Evolutionary conservation across 1,140 invertebrate species (phyloP).

Genomic region (Drosophila repleta): DNA sequence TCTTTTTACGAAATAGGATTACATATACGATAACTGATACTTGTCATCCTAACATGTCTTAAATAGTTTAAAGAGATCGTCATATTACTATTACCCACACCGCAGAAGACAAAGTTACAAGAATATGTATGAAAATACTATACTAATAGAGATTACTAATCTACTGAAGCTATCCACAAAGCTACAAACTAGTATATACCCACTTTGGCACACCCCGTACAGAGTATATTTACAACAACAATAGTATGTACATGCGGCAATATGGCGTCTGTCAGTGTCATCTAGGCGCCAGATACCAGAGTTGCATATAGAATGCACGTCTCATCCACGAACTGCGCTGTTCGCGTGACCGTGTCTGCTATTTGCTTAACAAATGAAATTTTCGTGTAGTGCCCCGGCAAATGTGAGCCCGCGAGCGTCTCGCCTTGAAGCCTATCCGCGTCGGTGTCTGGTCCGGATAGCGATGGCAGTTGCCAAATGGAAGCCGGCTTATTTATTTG

Average conservation of each 20-base stretch:
- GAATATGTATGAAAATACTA: too few species aligned
- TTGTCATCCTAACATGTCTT: too few species aligned
- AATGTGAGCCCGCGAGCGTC: constrained; percentile 10
- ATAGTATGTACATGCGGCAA: constrained; percentile 38
- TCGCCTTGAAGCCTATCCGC: not conserved
- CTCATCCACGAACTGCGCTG: constrained; percentile 17
- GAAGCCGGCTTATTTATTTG: constrained; percentile 78
- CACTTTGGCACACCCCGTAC: constrained; percentile 11
- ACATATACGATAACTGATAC: too few species aligned
- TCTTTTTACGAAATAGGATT: not conserved
- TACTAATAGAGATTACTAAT: not conserved
- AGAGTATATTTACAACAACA: constrained; percentile 21
- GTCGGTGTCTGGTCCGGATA: constrained; percentile 51
- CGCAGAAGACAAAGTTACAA: too few species aligned
- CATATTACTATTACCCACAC: too few species aligned
- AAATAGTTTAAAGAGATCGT: too few species aligned
- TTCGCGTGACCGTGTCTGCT: constrained; percentile 47
- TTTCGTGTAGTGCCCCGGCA: constrained; percentile 63
- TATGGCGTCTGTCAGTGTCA: constrained; percentile 69
- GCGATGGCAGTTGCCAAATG: constrained; percentile 70
- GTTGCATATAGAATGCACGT: constrained; percentile 42
- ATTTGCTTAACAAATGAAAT: constrained; percentile 81
- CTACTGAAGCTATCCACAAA: too few species aligned
- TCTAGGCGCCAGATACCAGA: constrained; percentile 57
- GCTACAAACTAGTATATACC: not conserved